These are phyloP conservation scores for Zeugodacus cucurbitae DNA, from an alignment of 1,140 invertebrate genomes.

Conservation along the genomic window DNA sequence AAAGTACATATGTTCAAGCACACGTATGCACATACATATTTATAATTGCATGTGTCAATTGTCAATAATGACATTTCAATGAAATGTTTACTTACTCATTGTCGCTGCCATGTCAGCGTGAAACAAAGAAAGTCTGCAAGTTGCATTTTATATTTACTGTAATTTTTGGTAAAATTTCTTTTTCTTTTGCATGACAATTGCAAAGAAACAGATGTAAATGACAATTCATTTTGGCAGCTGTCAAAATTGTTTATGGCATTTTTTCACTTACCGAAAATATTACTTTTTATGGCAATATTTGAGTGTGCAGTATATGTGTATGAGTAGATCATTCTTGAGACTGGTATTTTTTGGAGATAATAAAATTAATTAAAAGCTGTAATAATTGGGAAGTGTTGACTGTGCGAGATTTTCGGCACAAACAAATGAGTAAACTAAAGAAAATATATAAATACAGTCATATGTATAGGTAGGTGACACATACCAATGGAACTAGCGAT, in stretches of 20 bases:
- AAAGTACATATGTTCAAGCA: background rate
- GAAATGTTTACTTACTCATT: constrained; percentile 17
- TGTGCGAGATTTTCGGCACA: background rate
- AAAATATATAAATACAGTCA: too few relatives aligned
- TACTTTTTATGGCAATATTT: background rate
- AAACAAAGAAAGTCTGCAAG: constrained; percentile 4
- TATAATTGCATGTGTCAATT: background rate
- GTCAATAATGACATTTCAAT: constrained; percentile 1
- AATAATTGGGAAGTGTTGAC: background rate
- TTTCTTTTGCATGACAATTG: background rate
- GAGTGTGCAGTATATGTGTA: background rate
- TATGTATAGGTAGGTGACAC: too few relatives aligned
- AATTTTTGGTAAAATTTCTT: background rate
- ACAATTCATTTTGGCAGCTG: constrained; percentile 6
- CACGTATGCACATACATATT: background rate
- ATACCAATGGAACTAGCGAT: too few relatives aligned
- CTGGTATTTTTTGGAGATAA: background rate
- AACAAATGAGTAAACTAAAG: too few relatives aligned
- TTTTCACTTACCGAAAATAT: background rate
- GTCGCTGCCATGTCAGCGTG: background rate
- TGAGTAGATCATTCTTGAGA: background rate
- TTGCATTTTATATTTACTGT: background rate
- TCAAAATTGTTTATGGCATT: constrained; percentile 24
- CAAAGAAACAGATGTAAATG: constrained; percentile 28
- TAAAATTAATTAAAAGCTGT: background rate